These are phyloP conservation scores for Acanthosepion pharaonis DNA, from an alignment of 2,888 invertebrate genomes.

Conservation along the genomic window DNA sequence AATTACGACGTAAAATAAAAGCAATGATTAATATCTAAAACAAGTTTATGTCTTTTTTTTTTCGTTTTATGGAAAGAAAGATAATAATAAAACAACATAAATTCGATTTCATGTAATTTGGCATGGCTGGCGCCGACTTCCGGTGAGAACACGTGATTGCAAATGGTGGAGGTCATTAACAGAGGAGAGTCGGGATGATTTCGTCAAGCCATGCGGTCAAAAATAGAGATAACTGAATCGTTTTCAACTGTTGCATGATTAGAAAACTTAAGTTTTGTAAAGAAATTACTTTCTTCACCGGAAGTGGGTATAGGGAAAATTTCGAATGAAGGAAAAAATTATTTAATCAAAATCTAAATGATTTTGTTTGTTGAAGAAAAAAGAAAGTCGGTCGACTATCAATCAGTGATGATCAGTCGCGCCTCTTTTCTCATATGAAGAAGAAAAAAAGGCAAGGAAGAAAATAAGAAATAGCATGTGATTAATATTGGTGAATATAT, in stretches of 20 bases:
- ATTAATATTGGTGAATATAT: too few relatives aligned
- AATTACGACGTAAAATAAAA: background rate
- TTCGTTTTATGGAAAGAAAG: background rate
- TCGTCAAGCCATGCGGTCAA: background rate
- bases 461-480: too few relatives aligned
- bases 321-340: too few relatives aligned
- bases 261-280: background rate
- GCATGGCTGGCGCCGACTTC: constrained; percentile 9
- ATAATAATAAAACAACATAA: background rate
- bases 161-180: background rate
- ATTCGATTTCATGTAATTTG: background rate
- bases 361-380: too few relatives aligned
- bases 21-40: constrained; percentile 18
- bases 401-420: too few relatives aligned
- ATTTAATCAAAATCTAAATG: too few relatives aligned
- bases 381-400: too few relatives aligned
- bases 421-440: too few relatives aligned
- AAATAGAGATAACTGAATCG: background rate
- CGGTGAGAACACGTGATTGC: background rate
- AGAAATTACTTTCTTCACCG: background rate
- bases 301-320: background rate
- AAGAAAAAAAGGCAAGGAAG: too few relatives aligned
- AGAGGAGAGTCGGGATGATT: background rate
- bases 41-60: background rate
- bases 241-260: background rate